Base-by-base conservation (phyloP, 2,888 invertebrate genomes). In the Elmis aenea region DNA sequence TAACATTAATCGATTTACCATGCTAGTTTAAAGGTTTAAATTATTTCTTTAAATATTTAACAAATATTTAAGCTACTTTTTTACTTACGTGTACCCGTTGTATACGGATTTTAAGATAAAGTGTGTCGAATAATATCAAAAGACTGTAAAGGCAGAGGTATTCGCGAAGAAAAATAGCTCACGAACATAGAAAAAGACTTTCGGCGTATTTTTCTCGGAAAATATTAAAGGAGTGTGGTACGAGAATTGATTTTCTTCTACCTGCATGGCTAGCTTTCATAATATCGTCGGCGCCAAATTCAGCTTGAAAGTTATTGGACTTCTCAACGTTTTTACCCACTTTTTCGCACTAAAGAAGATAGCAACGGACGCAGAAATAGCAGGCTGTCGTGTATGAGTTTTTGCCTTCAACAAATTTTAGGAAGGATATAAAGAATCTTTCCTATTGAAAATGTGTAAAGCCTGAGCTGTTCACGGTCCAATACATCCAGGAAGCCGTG, bases 401-500 rank as follows among this genome's bases (percentile, higher is more conserved):
- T 30, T 30, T 16, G 32, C 26, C 12, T 31, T 28, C 21, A 28
- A 27, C 32, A 32, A 38, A 38, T 38, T 32, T 32, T 31, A 37
- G 30, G 14, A 32, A 29, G 36, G 30, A 29, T 38, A 35, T 45
- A 35, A 42, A 45, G n/a, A 45, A 32, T 38, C 45, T 29, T 41
- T 38, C 33, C 38, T 42, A 40, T 41, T 45, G 38, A 42, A 45
- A 45, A 42, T 41, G 45, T 36, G 45, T 22, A 38, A 38, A 41
- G 34, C 27, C 26, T 37, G 41, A 34, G 34, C 29, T 37, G 20
- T 26, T 30, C 27, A 22, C 29, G 33, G 38, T 40, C 31, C 25
- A 28, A 12, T 23, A 16, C 35, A 32, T 28, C n/a, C n/a, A n/a
- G n/a, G n/a, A n/a, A n/a, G n/a, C n/a, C n/a, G n/a, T n/a, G n/a